Evolutionary conservation across 1,140 invertebrate genomes (phyloP).

Genomic region (Periplaneta americana): DNA sequence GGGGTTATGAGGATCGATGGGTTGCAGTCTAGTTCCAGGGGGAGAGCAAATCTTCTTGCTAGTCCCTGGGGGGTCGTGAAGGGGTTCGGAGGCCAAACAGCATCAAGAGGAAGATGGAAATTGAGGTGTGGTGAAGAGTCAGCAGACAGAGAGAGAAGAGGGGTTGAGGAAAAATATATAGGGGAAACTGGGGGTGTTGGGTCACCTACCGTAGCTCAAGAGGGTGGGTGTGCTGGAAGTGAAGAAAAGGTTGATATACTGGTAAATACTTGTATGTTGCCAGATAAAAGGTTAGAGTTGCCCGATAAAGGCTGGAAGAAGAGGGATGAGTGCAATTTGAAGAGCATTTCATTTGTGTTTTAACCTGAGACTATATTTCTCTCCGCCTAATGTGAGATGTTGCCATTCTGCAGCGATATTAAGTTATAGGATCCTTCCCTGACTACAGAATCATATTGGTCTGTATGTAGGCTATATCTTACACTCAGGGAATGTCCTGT

Average conservation of each 20-base stretch:
- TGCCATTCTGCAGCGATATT: neutral
- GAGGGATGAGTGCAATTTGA: neutral
- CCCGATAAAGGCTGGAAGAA: neutral
- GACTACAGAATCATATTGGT: too few species aligned
- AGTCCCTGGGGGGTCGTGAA: neutral
- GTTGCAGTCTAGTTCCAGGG: neutral
- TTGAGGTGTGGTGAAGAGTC: neutral
- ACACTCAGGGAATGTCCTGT: too few species aligned
- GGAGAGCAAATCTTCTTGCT: neutral
- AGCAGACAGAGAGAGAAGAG: neutral
- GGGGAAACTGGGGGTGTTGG: neutral
- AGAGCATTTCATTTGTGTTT: neutral
- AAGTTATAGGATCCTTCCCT: too few species aligned
- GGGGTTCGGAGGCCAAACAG: neutral
- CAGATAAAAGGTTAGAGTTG: neutral
- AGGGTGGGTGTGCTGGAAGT: neutral
- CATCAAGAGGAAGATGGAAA: neutral
- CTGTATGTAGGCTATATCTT: too few species aligned
- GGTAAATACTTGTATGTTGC: neutral
- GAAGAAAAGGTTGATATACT: neutral
- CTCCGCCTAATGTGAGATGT: neutral
- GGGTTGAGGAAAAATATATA: neutral
- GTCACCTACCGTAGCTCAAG: neutral
- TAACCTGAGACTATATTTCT: neutral
- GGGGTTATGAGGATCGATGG: neutral